Conservation (phyloP, 2,888 invertebrate species). For the Parnassius apollo region DNA sequence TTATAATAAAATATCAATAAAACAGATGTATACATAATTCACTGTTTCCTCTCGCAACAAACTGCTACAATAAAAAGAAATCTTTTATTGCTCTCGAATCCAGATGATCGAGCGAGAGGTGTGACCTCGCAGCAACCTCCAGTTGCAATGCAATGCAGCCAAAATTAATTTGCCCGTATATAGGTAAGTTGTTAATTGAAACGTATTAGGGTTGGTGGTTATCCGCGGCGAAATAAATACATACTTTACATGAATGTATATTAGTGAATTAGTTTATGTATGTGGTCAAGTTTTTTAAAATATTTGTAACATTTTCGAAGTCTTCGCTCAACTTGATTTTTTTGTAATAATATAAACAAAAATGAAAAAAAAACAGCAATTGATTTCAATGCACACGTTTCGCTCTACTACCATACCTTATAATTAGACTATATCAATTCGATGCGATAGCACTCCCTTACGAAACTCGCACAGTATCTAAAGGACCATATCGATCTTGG, state of each 20-base stretch:
- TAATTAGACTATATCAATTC: conserved; percentile 79
- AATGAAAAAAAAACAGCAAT: conserved; percentile 43
- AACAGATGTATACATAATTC: conserved; percentile 52
- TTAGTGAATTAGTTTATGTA: conserved; percentile 7
- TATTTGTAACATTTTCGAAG: not conserved
- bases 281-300: not conserved
- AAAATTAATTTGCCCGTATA: conserved; percentile 58
- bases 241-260: conserved; percentile 36
- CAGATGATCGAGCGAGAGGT: conserved; percentile 42
- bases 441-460: conserved; percentile 73
- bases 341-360: conserved; percentile 20
- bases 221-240: conserved; percentile 25
- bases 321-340: too few species aligned
- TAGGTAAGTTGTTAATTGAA: conserved; percentile 46
- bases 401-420: conserved; percentile 64
- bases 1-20: conserved; percentile 53
- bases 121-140: conserved; percentile 51
- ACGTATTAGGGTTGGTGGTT: conserved; percentile 43
- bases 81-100: conserved; percentile 44
- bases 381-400: conserved; percentile 45
- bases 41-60: conserved; percentile 51
- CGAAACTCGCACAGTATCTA: conserved; percentile 71
- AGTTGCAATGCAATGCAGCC: conserved; percentile 33
- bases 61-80: conserved; percentile 43
- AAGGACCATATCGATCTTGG: conserved; percentile 61